A percentile compares a stretch with the other conserved stretches of the same genome.
Conservation (phyloP, 2,113 vertebrate genomes). For the Hymenochirus boettgeri region DNA sequence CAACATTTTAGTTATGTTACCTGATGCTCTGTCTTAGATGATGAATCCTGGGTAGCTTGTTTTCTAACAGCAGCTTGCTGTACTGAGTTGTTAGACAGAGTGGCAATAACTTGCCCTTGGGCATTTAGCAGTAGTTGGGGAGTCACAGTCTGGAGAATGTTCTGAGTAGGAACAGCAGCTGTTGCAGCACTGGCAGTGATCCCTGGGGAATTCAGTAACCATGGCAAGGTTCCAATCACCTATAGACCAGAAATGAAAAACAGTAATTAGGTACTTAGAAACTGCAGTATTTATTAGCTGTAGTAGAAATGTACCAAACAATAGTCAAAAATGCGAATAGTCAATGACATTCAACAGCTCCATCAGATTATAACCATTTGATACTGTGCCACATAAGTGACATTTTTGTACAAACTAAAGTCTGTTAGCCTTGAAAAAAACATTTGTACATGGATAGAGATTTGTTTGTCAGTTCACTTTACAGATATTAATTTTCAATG, state of each 20-base stretch:
- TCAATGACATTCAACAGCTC: too few species aligned
- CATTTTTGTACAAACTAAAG: too few species aligned
- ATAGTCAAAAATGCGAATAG: too few species aligned
- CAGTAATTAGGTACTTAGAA: too few species aligned
- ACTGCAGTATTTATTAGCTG: too few species aligned
- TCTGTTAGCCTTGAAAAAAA: too few species aligned
- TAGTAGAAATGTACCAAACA: too few species aligned
- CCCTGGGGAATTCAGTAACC: slow-evolving; percentile 76
- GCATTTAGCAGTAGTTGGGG: slow-evolving; percentile 87
- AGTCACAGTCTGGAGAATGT: slow-evolving; percentile 79
- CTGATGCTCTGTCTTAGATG: slow-evolving; percentile 58
- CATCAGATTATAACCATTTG: too few species aligned
- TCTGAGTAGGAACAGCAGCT: slow-evolving; percentile 68
- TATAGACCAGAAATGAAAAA: slow-evolving; percentile 49
- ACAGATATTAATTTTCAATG: too few species aligned
- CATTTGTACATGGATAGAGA: too few species aligned
- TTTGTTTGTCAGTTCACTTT: too few species aligned
- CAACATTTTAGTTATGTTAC: background rate
- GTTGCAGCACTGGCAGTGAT: slow-evolving; percentile 59
- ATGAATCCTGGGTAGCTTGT: slow-evolving; percentile 58
- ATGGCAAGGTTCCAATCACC: slow-evolving; percentile 87
- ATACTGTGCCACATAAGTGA: too few species aligned
- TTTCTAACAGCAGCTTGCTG: slow-evolving; percentile 71
- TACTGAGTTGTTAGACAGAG: slow-evolving; percentile 71
- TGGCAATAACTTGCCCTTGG: slow-evolving; percentile 91